Percentiles rank a stretch among this genome's conserved stretches.
phyloP scores from a whole-genome alignment of 2,113 vertebrate species.

The Onychorhynchus coronatus region DNA sequence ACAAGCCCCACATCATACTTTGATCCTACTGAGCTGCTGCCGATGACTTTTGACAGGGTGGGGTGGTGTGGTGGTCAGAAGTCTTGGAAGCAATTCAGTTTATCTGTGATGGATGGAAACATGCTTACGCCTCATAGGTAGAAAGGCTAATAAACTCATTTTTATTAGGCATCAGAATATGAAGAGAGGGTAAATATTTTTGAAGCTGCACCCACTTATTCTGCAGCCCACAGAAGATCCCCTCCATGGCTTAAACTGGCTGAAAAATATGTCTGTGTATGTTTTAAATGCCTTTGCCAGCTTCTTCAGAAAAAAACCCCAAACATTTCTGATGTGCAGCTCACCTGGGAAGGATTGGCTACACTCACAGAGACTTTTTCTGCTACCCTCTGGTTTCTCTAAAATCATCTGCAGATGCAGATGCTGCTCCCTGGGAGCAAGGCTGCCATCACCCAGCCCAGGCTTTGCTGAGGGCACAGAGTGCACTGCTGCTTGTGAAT shows the following conservation, averaged over 20 bases:
- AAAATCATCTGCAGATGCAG: neutral
- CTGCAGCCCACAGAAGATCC: neutral
- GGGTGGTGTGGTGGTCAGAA: neutral
- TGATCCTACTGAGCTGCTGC: neutral
- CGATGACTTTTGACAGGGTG: neutral
- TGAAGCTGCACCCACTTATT: neutral
- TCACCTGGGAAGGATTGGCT: neutral
- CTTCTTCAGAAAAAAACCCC: neutral
- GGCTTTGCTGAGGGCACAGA: neutral
- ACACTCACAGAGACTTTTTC: neutral
- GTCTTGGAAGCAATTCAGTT: neutral
- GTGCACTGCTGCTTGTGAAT: fast-evolving
- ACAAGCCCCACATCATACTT: neutral
- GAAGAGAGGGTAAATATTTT: neutral
- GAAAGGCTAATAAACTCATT: neutral
- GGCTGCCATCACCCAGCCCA: neutral
- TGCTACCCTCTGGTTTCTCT: neutral
- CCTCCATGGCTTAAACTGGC: neutral
- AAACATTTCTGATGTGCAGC: neutral
- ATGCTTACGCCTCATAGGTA: neutral
- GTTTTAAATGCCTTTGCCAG: neutral
- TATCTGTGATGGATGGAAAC: neutral
- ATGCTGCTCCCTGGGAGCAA: neutral
- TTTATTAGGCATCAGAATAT: neutral
- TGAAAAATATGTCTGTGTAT: neutral